Base-by-base conservation (phyloP, 2,113 vertebrate genomes). In the Brachyhypopomus occidentalis region DNA sequence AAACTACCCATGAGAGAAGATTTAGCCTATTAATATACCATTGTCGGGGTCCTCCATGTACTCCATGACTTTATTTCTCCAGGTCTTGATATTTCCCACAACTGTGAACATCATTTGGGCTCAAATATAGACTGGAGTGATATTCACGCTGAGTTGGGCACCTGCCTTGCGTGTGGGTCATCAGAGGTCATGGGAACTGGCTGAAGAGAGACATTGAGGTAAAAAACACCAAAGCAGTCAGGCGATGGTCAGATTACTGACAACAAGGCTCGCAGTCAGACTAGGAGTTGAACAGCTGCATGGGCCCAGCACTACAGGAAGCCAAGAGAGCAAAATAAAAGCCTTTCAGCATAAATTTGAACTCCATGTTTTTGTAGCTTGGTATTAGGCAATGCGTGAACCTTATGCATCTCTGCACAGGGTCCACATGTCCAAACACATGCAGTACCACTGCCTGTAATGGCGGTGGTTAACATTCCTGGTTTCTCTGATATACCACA, bases 121-220 rank as follows among this genome's bases (percentile, higher is more conserved):
- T 58, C 30, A 67, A 45, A n/a, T 38, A 4, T 17, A 27, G 27
- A 11, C 59, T 3, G 5, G 59, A 38, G 23, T n/a, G 48, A 81
- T 59, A 27, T 2, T n/a, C 20, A 27, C 27, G 67, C 48, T 27
- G 71, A 41, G 71, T 66, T 16, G 41, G 56, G 25, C 58, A 2
- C 48, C 7, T 67, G 55, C 25, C 56, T 8, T 52, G 45, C 16
- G 73, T 38, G 27, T 38, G 71, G 52, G 58, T 66, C 60, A 74
- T 58, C 4, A n/a, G 27, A 69, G 72, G 79, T 75, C 72, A 75
- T 81, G 72, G 79, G 72, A 81, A 81, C 17, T n/a, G 72, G 19
- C 45, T 9, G 34, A 59, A 80, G 23, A 0, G 20, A 73, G 48
- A 66, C 12, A 11, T 0, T 14, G 64, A 20, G 27, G 14, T 5